Evolutionary conservation across 2,888 invertebrate species (phyloP), one percentile per base, ranked within the genome.

Genomic region (Anagyrus pseudococci): DNA sequence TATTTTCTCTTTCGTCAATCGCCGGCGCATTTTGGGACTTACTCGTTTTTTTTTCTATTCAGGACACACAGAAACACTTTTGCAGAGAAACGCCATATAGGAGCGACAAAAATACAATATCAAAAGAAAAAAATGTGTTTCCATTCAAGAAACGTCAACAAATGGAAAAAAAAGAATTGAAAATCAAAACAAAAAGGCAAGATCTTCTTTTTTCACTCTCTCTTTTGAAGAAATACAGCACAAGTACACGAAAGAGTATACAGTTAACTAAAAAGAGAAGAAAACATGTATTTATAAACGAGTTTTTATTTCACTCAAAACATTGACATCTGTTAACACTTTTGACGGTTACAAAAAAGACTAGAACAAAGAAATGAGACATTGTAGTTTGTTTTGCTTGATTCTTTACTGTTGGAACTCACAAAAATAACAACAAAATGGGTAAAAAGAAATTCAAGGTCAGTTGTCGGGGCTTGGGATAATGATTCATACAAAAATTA

Each of bases 1-100:
- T 69, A 67, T 72, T 75, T 65, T 75, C 72, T 74, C 73, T 80
- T 77, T 80, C 75, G 73, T 79, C 78, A 77, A 72, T 73, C 71
- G 70, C 73, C 72, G 68, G 71, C 72, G 69, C 69, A 69, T 68
- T 69, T 69, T 70, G 60, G 53, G 65, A 25, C 58, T 61, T 58
- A 64, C 48, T 67, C 55, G 58, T 20, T 57, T 57, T 66, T 33
- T 33, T 67, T 54, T 67, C 61, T 61, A 61, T 58, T 64, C 64
- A 58, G 58, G 61, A 37, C 25, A 64, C 64, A 67, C 52, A 60
- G 57, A 67, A 43, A 61, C 58, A 67, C 44, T 60, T 53, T 67
- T 67, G 61, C 61, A 67, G 61, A 66, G 46, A 58, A 61, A 61
- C 58, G 58, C 55, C 57, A 63, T 59, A 56, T 50, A 54, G 62